Evolutionary conservation across 2,888 invertebrate genomes (phyloP).

Genomic region (Eutolmus rufibarbis): DNA sequence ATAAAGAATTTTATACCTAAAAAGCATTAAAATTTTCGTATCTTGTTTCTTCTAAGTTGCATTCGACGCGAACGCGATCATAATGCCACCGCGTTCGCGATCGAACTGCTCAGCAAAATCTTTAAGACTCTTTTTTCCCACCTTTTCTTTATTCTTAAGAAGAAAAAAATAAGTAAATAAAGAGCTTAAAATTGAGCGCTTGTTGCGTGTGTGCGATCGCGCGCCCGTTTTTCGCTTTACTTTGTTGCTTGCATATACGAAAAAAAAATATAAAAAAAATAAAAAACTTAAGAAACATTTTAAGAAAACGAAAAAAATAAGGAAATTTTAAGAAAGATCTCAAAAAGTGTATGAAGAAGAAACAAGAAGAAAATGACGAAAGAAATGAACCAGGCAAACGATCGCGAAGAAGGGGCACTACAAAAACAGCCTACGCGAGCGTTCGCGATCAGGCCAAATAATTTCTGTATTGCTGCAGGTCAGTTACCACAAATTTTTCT

Average conservation of each 20-base stretch:
- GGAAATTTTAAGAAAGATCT: background rate
- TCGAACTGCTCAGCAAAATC: background rate
- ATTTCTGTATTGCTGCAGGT: background rate
- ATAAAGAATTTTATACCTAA: too few species aligned
- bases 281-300: background rate
- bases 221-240: background rate
- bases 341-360: background rate
- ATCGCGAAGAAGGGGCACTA: background rate
- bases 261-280: background rate
- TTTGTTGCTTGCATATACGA: background rate
- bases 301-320: background rate
- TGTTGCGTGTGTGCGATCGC: background rate
- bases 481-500: background rate
- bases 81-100: background rate
- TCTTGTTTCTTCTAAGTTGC: too few species aligned
- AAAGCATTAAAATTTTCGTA: too few species aligned
- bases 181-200: background rate
- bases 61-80: background rate
- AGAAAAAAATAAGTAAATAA: background rate
- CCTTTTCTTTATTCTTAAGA: background rate
- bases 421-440: background rate
- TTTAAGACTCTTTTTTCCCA: background rate
- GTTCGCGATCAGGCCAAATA: background rate
- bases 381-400: background rate
- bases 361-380: background rate